Base-by-base conservation (phyloP, 2,888 invertebrate species). In the Eudemis profundana region DNA sequence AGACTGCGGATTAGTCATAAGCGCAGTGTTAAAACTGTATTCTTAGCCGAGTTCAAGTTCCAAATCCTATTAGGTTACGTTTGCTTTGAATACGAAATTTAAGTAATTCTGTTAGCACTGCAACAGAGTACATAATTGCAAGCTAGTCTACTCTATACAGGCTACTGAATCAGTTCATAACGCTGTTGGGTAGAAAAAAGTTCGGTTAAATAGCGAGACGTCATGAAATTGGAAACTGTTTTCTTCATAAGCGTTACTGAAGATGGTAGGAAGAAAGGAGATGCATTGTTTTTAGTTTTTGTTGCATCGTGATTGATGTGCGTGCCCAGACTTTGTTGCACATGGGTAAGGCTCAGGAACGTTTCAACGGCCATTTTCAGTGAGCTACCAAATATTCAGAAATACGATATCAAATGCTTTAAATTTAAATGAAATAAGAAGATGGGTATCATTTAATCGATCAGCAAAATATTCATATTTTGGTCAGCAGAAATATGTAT, bases 31-130 rank as follows among this genome's bases (percentile, higher is more conserved):
- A 42, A 62, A 44, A 59, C 50, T 44, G 50, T 51, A 53, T 57
- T 57, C 57, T 38, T 59, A 46, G 64, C 40, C 1, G 27, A 57
- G 42, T 36, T 36, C 29, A 14, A 50, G 50, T 44, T 50, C 42
- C 57, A 60, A 60, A 60, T 65, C 59, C 53, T 19, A 65, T 65
- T 53, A 60, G 17, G 17, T 60, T 51, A 51, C 50, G 57, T 59
- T 51, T 53, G 51, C 46, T 40, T 38, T 38, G 65, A 53, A 60
- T 60, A 65, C 65, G 59, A 47, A 65, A 65, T 60, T 33, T 50
- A 46, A 38, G 21, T 59, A 51, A 59, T 60, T 65, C 65, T 53
- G 40, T 53, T 65, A 53, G 59, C 59, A 33, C 38, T 27, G 62
- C 21, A 33, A 64, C 42, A 51, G 57, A 40, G 46, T 23, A 40